These are phyloP conservation scores for Noctua janthina DNA, from an alignment of 2,888 invertebrate genomes.

Conservation along the genomic window DNA sequence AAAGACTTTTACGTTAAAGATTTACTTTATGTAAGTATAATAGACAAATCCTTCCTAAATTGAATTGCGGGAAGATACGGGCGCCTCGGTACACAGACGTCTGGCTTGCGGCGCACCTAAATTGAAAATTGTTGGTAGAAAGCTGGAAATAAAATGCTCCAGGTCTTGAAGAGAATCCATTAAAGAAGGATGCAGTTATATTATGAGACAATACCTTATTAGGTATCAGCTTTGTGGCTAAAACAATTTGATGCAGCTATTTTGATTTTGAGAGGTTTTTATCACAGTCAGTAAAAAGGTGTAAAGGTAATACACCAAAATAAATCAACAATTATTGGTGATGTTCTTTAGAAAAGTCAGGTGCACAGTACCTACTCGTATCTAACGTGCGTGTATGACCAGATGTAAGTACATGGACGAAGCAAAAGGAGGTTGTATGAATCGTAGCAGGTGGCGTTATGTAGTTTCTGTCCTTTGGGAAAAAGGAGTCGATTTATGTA, in stretches of 20 bases:
- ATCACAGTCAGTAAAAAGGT: too few species aligned
- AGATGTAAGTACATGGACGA: too few species aligned
- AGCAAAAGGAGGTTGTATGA: too few species aligned
- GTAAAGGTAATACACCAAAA: too few species aligned
- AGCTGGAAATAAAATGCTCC: not conserved
- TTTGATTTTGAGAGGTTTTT: too few species aligned
- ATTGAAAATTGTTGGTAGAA: conserved; percentile 43
- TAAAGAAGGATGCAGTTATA: not conserved
- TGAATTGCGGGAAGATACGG: conserved; percentile 36
- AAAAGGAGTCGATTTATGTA: too few species aligned
- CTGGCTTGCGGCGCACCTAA: conserved; percentile 13
- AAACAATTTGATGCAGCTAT: not conserved
- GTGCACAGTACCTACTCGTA: too few species aligned
- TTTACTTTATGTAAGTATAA: conserved; percentile 28
- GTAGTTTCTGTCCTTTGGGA: too few species aligned
- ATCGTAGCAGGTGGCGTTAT: too few species aligned
- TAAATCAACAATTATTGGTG: too few species aligned
- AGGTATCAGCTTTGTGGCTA: not conserved
- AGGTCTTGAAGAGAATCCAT: conserved; percentile 1
- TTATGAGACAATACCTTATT: not conserved
- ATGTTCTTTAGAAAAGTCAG: too few species aligned
- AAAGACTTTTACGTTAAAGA: conserved; percentile 18
- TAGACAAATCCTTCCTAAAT: conserved; percentile 57
- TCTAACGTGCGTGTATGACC: too few species aligned
- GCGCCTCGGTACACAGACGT: conserved; percentile 13